Conservation (phyloP, 2,113 vertebrate genomes). For the Silurus meridionalis region DNA sequence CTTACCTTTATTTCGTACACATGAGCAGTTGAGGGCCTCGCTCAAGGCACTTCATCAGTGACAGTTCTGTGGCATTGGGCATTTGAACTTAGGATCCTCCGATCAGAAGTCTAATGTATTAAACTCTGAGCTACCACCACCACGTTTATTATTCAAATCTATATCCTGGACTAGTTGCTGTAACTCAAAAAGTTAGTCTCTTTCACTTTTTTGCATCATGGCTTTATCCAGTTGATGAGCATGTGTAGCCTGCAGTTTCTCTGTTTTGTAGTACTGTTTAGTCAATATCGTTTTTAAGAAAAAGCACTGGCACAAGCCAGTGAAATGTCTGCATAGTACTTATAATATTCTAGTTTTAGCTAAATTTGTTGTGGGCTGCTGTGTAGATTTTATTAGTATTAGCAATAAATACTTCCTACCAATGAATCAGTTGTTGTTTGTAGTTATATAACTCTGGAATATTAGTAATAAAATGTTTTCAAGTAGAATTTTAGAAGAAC, state of each 20-base stretch:
- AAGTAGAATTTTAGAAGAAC: neutral
- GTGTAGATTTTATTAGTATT: neutral
- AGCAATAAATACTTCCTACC: neutral
- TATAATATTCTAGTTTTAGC: neutral
- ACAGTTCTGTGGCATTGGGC: too few species aligned
- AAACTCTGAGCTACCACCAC: too few species aligned
- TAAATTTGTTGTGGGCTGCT: neutral
- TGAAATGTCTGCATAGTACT: neutral
- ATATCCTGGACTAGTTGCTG: too few species aligned
- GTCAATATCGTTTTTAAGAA: neutral
- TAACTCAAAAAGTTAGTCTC: neutral
- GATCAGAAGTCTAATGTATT: too few species aligned
- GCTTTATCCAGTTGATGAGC: neutral
- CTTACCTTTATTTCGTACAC: too few species aligned
- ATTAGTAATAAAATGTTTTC: too few species aligned
- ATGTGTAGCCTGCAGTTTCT: too few species aligned
- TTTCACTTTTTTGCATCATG: neutral
- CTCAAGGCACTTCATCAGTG: too few species aligned
- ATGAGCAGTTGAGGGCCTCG: too few species aligned
- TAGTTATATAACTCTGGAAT: neutral
- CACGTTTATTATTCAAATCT: too few species aligned
- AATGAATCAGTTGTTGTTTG: neutral
- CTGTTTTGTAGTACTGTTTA: neutral
- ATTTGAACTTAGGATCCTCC: too few species aligned
- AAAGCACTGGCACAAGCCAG: too few species aligned